Percentiles rank a stretch among this genome's conserved stretches.
These are phyloP conservation scores for Rhinogobius similis DNA, from an alignment of 2,113 vertebrate species.

Conservation along the genomic window DNA sequence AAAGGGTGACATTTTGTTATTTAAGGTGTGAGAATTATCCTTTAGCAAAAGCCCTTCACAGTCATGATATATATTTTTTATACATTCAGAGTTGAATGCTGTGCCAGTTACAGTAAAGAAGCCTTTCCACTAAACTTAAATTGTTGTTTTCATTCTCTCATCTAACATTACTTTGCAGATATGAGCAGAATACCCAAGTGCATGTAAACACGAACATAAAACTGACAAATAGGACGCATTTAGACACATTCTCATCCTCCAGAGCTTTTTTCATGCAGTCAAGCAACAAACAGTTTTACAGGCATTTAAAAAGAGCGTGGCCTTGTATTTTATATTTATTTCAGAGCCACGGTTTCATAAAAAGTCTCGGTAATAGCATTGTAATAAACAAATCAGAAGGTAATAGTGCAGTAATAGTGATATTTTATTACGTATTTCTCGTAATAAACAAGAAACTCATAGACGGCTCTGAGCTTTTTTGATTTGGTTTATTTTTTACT, in stretches of 20 bases:
- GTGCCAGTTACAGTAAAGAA: too few relatives aligned
- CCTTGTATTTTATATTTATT: neutral
- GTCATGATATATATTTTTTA: too few relatives aligned
- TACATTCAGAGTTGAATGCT: too few relatives aligned
- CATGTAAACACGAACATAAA: neutral
- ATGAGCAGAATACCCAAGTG: neutral
- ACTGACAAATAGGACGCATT: neutral
- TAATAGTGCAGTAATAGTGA: neutral
- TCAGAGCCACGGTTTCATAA: neutral
- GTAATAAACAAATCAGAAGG: neutral
- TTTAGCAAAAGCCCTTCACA: too few relatives aligned
- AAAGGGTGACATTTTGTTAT: neutral
- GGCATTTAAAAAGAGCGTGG: neutral
- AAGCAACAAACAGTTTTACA: neutral
- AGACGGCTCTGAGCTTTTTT: neutral
- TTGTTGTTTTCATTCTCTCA: too few relatives aligned
- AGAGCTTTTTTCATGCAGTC: neutral
- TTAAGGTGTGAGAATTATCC: too few relatives aligned
- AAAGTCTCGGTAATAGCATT: neutral
- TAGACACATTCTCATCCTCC: slow-evolving; percentile 6
- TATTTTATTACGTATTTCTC: neutral
- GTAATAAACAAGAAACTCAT: neutral
- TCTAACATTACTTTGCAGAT: neutral
- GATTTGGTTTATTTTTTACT: neutral
- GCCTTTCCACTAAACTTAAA: too few relatives aligned